Percentiles rank a stretch among this genome's conserved stretches.
These are phyloP conservation scores for Drosophila sp. DNA, from an alignment of 1,140 invertebrate species.

Conservation along the genomic window DNA sequence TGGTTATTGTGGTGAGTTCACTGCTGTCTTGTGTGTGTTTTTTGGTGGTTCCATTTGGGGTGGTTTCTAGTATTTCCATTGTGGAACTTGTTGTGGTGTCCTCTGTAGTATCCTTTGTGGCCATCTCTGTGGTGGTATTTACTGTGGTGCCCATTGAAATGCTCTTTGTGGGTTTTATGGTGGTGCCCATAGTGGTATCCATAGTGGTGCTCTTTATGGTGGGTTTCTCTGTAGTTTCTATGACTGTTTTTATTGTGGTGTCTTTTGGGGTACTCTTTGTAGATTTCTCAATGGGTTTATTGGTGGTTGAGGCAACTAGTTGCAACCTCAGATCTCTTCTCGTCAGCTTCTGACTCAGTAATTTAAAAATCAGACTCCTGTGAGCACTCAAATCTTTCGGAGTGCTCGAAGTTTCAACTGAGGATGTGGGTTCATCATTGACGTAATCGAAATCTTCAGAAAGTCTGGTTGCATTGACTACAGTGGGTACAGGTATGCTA, in stretches of 20 bases:
- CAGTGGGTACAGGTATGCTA: conserved; percentile 22
- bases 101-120: no score
- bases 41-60: no score
- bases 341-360: conserved; percentile 44
- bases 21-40: no score
- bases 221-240: background rate
- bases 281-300: background rate
- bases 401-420: conserved; percentile 18
- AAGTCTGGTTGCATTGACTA: conserved; percentile 31
- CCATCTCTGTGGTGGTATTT: no score
- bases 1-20: no score
- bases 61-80: no score
- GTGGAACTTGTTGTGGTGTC: background rate
- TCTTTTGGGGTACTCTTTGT: no score
- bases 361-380: conserved; percentile 23
- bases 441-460: conserved; percentile 50
- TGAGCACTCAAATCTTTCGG: conserved; percentile 28
- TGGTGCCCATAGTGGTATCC: no score
- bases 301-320: conserved; percentile 9
- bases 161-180: no score
- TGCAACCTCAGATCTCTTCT: conserved; percentile 3
- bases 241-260: background rate
- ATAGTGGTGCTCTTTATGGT: background rate
- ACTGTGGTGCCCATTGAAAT: no score
- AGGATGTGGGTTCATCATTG: conserved; percentile 53